Evolutionary conservation across 2,888 invertebrate genomes (phyloP).

Genomic region (Plebejus anna): DNA sequence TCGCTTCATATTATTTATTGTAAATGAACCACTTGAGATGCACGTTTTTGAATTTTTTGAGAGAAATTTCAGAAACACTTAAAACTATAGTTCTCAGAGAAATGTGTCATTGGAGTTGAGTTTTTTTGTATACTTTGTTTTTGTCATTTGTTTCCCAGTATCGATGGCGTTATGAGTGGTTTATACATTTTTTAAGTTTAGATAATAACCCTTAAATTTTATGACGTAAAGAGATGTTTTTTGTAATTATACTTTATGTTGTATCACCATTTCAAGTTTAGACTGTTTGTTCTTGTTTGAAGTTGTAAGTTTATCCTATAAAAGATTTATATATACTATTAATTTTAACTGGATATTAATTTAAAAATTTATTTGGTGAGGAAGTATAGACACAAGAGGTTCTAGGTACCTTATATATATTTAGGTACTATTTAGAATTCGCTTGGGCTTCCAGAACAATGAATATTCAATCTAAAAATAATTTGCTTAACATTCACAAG

Average conservation of each 20-base stretch:
- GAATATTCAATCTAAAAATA: conserved; percentile 15
- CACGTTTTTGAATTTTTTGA: conserved; percentile 45
- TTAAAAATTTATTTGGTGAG: too few species aligned
- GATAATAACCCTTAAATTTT: not conserved
- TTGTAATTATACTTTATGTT: not conserved
- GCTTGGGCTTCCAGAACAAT: not conserved
- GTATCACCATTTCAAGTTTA: not conserved
- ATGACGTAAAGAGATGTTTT: not conserved
- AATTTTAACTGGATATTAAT: too few species aligned
- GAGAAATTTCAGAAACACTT: conserved; percentile 41
- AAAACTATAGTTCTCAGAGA: conserved; percentile 50
- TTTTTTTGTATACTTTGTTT: conserved; percentile 28
- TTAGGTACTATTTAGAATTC: not conserved
- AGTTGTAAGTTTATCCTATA: not conserved
- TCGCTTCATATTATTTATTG: conserved; percentile 69
- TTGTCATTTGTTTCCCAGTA: conserved; percentile 23
- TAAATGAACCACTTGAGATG: conserved; percentile 62
- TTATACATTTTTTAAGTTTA: not conserved
- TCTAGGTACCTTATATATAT: not conserved
- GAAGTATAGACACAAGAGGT: too few species aligned
- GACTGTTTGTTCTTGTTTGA: not conserved
- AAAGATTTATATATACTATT: too few species aligned
- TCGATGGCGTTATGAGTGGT: not conserved
- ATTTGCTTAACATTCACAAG: conserved; percentile 12
- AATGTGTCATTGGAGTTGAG: conserved; percentile 50